Evolutionary conservation across 2,113 vertebrate genomes (phyloP).

Genomic region (Calidris pugnax): DNA sequence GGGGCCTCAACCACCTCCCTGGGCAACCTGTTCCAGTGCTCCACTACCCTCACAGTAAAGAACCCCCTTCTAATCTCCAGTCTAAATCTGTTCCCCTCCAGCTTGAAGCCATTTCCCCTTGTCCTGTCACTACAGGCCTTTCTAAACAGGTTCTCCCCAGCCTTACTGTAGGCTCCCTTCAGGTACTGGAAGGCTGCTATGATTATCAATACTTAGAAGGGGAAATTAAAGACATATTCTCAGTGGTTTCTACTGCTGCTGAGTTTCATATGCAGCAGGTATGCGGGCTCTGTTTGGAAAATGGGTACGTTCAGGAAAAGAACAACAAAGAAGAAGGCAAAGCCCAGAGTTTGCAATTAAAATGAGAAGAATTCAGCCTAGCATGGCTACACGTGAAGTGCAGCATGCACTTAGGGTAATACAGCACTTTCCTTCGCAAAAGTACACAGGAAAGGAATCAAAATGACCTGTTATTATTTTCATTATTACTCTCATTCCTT

Average conservation of each 20-base stretch:
- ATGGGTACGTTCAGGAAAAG: not conserved
- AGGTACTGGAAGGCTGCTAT: too few relatives aligned
- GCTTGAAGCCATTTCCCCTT: too few relatives aligned
- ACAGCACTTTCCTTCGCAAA: fast-evolving
- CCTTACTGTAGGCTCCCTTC: too few relatives aligned
- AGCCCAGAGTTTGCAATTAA: not conserved
- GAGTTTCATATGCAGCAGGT: not conserved
- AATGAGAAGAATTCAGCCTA: not conserved
- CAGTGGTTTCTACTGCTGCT: not conserved
- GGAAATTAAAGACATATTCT: not conserved
- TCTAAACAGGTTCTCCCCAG: too few relatives aligned
- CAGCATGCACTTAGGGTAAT: not conserved
- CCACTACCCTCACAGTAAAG: too few relatives aligned
- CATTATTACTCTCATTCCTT: not conserved
- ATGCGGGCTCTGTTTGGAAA: not conserved
- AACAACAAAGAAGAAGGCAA: not conserved
- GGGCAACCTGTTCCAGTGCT: too few relatives aligned
- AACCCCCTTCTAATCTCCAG: too few relatives aligned
- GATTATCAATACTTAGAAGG: not conserved
- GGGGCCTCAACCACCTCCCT: too few relatives aligned
- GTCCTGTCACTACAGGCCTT: too few relatives aligned
- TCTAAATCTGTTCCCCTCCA: too few relatives aligned
- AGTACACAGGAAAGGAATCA: not conserved
- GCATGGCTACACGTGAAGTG: not conserved
- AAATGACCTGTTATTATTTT: not conserved